These are phyloP conservation scores for Pharmacophagus antenor DNA, from an alignment of 2,888 invertebrate species.

Conservation along the genomic window DNA sequence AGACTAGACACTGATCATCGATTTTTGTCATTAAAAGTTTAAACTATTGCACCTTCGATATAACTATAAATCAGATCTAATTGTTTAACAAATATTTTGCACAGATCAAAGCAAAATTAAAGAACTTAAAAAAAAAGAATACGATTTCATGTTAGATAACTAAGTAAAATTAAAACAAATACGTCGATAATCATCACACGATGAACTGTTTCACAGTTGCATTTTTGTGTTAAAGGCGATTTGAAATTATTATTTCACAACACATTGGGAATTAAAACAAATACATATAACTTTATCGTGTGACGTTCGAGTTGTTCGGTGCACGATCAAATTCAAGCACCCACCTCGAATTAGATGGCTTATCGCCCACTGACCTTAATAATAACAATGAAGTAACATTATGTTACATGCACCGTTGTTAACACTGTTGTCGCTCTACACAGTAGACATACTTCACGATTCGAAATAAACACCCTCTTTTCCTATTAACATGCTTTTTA, in stretches of 20 bases:
- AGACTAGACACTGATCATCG: constrained; percentile 45
- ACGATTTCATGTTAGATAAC: constrained; percentile 63
- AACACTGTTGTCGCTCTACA: constrained; percentile 76
- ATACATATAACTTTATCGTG: constrained; percentile 40
- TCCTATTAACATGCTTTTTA: constrained; percentile 38
- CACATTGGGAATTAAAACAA: constrained; percentile 51
- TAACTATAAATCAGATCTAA: constrained; percentile 66
- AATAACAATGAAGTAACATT: constrained; percentile 22
- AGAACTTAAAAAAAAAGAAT: constrained; percentile 68
- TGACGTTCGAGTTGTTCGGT: constrained; percentile 30
- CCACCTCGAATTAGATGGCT: constrained; percentile 20
- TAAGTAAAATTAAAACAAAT: constrained; percentile 63
- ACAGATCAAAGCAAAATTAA: constrained; percentile 80
- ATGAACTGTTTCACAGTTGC: constrained; percentile 69
- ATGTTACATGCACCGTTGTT: constrained; percentile 58
- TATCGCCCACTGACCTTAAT: constrained; percentile 26
- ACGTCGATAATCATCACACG: constrained; percentile 62
- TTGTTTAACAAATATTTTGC: constrained; percentile 58
- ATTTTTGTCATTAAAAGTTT: constrained; percentile 33
- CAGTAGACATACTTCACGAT: constrained; percentile 79
- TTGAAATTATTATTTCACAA: constrained; percentile 61
- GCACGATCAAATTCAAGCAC: constrained; percentile 21
- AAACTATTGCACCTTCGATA: constrained; percentile 33
- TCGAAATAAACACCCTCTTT: constrained; percentile 75
- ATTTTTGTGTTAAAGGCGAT: constrained; percentile 57